These are phyloP conservation scores for Theretra japonica DNA, from an alignment of 2,888 invertebrate genomes.

Conservation along the genomic window DNA sequence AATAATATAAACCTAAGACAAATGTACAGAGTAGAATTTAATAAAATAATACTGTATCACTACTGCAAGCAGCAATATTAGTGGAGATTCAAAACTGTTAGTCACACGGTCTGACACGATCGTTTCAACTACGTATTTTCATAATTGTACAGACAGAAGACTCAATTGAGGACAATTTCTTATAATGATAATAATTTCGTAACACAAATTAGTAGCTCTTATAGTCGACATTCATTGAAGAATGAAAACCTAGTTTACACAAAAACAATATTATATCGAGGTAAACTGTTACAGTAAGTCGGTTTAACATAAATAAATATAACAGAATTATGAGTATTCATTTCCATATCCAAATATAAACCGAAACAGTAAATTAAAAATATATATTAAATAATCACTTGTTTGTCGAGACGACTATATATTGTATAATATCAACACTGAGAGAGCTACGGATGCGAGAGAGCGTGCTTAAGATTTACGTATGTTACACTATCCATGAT, in stretches of 20 bases:
- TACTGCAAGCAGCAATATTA: conserved; percentile 74
- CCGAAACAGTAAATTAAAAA: conserved; percentile 14
- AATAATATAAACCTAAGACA: conserved; percentile 72
- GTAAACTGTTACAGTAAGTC: conserved; percentile 21
- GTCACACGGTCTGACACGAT: conserved; percentile 22
- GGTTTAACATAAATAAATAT: conserved; percentile 21
- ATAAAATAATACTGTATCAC: conserved; percentile 83
- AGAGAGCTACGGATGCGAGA: conserved; percentile 74
- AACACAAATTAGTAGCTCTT: conserved; percentile 22
- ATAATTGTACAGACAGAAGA: neutral
- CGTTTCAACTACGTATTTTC: conserved; percentile 25
- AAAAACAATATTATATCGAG: conserved; percentile 19
- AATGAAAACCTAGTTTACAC: neutral
- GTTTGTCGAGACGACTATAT: conserved; percentile 4
- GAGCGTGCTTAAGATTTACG: conserved; percentile 64
- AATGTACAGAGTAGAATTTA: conserved; percentile 77
- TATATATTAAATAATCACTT: conserved; percentile 24
- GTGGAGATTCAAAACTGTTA: conserved; percentile 55
- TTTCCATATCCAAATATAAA: conserved; percentile 16
- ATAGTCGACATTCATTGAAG: conserved; percentile 7
- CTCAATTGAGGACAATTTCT: conserved; percentile 12
- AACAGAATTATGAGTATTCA: conserved; percentile 23
- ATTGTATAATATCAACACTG: conserved; percentile 49
- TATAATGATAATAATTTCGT: conserved; percentile 13
- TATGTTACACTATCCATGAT: conserved; percentile 45